Percentiles rank a stretch among this genome's conserved stretches.
Evolutionary conservation across 2,888 invertebrate genomes (phyloP).

Genomic region (Pharmacophagus antenor): DNA sequence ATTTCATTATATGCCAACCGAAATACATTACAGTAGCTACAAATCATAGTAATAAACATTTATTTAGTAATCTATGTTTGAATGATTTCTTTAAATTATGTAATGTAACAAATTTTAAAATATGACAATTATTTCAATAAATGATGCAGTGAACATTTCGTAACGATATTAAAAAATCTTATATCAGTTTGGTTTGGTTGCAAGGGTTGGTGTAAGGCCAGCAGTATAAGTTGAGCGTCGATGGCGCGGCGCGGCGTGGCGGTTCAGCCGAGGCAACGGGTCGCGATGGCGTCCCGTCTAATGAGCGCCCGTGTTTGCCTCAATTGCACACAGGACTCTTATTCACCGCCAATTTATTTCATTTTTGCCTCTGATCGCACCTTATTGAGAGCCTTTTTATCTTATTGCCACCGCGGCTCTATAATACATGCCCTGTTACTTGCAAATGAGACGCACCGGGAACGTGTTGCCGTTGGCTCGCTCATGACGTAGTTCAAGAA

Average conservation of each 20-base stretch:
- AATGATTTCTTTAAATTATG: neutral
- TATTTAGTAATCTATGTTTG: too few relatives aligned
- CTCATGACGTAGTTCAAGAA: constrained; percentile 67
- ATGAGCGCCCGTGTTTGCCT: constrained; percentile 79
- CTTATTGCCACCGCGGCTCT: constrained; percentile 78
- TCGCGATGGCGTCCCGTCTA: constrained; percentile 52
- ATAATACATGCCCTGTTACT: constrained; percentile 78
- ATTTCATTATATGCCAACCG: too few relatives aligned
- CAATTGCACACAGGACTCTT: constrained; percentile 79
- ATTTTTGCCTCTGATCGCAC: constrained; percentile 81
- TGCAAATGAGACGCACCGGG: constrained; percentile 77
- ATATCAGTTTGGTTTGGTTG: neutral
- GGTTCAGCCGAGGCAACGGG: constrained; percentile 32
- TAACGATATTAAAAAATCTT: neutral
- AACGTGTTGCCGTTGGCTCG: constrained; percentile 67
- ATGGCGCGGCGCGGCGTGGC: neutral
- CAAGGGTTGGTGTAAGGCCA: neutral
- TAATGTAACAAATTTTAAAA: too few relatives aligned
- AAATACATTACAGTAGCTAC: too few relatives aligned
- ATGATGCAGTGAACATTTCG: neutral
- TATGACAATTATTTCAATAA: neutral
- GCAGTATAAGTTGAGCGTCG: neutral
- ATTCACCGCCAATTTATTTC: constrained; percentile 80
- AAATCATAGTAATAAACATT: too few relatives aligned
- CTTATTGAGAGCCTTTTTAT: constrained; percentile 79